A percentile compares a stretch with the other conserved stretches of the same genome.
Evolutionary conservation across 2,888 invertebrate species (phyloP).

Genomic region (Xanthorhoe spadicearia): DNA sequence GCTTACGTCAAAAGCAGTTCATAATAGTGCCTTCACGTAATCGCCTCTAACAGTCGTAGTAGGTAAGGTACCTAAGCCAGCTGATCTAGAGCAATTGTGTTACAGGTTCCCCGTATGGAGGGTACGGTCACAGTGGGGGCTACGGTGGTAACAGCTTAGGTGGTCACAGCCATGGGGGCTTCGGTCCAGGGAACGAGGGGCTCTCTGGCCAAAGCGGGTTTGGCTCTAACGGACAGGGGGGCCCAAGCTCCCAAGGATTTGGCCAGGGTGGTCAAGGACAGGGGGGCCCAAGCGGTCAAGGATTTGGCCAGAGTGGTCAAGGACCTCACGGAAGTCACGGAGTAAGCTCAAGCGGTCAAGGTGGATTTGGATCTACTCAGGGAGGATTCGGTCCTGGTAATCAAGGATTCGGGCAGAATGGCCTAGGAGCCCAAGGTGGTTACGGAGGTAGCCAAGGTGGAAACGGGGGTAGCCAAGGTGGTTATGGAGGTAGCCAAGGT

Average conservation of each 20-base stretch:
- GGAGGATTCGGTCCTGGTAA: constrained; percentile 16
- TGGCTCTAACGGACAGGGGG: constrained; percentile 23
- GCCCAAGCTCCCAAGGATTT: not conserved
- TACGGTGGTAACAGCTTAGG: constrained; percentile 16
- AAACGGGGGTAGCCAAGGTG: not conserved
- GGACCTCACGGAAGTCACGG: constrained; percentile 13
- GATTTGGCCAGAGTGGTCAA: constrained; percentile 12
- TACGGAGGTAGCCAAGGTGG: not conserved
- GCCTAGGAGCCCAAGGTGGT: constrained; percentile 2
- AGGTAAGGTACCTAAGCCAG: too few relatives aligned
- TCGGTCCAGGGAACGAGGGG: constrained; percentile 11
- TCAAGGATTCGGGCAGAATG: constrained; percentile 23
- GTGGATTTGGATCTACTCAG: not conserved
- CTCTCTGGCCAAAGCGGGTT: constrained; percentile 13
- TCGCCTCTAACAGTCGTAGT: too few relatives aligned
- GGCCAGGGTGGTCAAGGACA: constrained; percentile 23
- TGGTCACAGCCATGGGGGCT: not conserved
- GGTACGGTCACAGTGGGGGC: constrained; percentile 21
- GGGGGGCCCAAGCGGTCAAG: constrained; percentile 24
- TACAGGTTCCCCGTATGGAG: constrained; percentile 27
- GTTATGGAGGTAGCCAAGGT: constrained; percentile 2
- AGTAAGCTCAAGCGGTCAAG: constrained; percentile 13
- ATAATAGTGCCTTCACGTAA: too few relatives aligned
- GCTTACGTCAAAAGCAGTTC: too few relatives aligned
- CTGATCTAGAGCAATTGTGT: not conserved